These are phyloP conservation scores for Anticlea derivata DNA, from an alignment of 2,888 invertebrate genomes.

Conservation along the genomic window DNA sequence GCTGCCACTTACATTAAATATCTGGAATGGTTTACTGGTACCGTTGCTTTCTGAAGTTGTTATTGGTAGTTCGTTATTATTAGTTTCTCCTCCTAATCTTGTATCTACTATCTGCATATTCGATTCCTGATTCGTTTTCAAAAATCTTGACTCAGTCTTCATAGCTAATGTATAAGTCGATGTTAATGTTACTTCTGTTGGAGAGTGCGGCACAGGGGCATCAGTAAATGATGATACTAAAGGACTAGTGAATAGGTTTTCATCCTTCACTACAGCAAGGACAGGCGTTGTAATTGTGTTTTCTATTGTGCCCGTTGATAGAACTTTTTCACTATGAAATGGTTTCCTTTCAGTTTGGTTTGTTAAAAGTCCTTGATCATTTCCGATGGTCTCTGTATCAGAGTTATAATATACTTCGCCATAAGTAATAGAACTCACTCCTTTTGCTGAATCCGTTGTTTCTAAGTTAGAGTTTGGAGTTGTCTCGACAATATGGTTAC, in stretches of 20 bases:
- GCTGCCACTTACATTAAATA: not conserved
- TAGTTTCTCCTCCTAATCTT: not conserved
- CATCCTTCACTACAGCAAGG: not conserved
- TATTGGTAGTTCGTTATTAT: not conserved
- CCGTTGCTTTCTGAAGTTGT: not conserved
- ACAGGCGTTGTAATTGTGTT: not conserved
- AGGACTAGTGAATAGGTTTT: not conserved
- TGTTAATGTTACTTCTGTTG: not conserved
- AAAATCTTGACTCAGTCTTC: not conserved
- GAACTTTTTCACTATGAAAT: constrained; percentile 8
- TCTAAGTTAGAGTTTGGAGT: not conserved
- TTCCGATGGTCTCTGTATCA: constrained; percentile 6
- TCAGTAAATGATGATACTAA: not conserved
- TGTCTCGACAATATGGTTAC: not conserved
- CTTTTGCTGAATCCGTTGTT: constrained; percentile 3
- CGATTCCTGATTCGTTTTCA: not conserved
- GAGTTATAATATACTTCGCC: not conserved
- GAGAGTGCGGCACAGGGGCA: not conserved
- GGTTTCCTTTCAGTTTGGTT: not conserved
- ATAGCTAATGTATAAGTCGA: not conserved
- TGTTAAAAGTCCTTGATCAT: constrained; percentile 1
- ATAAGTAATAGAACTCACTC: not conserved
- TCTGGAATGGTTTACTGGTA: not conserved
- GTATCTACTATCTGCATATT: not conserved
- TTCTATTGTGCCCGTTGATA: not conserved